A percentile compares a stretch with the other conserved stretches of the same genome.
These are phyloP conservation scores for Silurus glanis DNA, from an alignment of 2,113 vertebrate species.

Conservation along the genomic window DNA sequence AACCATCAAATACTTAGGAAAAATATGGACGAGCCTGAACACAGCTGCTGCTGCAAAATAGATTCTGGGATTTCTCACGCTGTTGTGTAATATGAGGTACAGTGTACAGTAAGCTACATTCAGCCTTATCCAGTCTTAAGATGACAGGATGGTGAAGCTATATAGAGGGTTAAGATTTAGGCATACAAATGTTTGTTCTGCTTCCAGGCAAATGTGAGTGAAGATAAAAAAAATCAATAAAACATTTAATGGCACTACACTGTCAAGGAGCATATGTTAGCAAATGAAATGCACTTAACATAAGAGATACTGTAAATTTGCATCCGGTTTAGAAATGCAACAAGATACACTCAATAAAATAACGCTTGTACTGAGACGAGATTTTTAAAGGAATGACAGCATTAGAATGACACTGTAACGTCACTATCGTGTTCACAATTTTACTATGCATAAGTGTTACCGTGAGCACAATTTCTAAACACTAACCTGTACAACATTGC, in stretches of 20 bases:
- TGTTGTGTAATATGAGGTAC: neutral
- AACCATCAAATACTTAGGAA: neutral
- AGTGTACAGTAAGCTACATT: neutral
- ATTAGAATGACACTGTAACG: conserved; percentile 4
- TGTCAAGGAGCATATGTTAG: neutral
- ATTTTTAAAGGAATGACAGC: conserved; percentile 7
- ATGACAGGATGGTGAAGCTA: neutral
- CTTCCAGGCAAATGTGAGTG: neutral
- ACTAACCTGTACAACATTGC: conserved; percentile 19
- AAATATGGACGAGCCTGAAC: neutral
- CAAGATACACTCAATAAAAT: neutral
- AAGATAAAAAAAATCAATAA: neutral
- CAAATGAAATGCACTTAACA: conserved; percentile 2
- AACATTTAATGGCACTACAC: neutral
- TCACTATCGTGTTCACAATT: conserved; percentile 1
- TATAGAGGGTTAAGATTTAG: neutral
- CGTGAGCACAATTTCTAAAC: neutral
- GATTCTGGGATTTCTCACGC: neutral
- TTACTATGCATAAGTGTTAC: conserved; percentile 17
- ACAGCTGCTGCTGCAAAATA: neutral
- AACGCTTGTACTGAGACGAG: neutral
- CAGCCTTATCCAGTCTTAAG: neutral
- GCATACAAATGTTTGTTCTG: neutral
- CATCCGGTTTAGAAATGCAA: neutral
- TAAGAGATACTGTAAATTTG: neutral